These are phyloP conservation scores for Polyploca ridens DNA, from an alignment of 2,888 invertebrate genomes.

Conservation along the genomic window DNA sequence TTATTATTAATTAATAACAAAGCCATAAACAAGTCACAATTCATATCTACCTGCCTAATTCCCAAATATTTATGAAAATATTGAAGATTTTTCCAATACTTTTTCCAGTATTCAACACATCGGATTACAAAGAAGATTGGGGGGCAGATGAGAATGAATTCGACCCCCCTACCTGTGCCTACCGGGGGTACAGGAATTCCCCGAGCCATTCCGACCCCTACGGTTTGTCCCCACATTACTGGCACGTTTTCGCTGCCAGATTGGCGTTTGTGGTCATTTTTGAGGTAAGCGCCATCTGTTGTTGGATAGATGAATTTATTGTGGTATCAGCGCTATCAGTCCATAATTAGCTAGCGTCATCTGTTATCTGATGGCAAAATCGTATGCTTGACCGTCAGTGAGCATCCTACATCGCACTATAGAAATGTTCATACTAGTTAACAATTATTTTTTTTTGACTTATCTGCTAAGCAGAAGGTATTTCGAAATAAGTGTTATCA, in stretches of 20 bases:
- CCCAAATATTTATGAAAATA: neutral
- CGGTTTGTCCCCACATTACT: constrained; percentile 94
- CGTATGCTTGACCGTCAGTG: neutral
- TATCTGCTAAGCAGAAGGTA: no score
- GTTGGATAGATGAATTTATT: neutral
- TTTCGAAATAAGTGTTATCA: no score
- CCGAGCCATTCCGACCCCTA: constrained; percentile 88
- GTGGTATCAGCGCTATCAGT: neutral
- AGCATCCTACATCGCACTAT: neutral
- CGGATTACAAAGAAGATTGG: constrained; percentile 92
- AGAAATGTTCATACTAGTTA: neutral
- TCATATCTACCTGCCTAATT: no score
- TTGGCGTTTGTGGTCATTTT: constrained; percentile 97
- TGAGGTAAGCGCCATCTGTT: constrained; percentile 87
- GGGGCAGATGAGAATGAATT: constrained; percentile 86
- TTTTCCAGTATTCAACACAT: constrained; percentile 90
- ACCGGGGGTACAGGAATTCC: constrained; percentile 91
- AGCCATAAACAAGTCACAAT: neutral
- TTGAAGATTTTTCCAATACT: no score
- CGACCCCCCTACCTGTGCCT: constrained; percentile 89
- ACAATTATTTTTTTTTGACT: no score
- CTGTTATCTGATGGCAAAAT: neutral
- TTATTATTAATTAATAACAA: no score
- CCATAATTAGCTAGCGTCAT: neutral
- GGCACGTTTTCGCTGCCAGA: constrained; percentile 97